These are phyloP conservation scores for Cariama cristata DNA, from an alignment of 2,113 vertebrate species.

Conservation along the genomic window DNA sequence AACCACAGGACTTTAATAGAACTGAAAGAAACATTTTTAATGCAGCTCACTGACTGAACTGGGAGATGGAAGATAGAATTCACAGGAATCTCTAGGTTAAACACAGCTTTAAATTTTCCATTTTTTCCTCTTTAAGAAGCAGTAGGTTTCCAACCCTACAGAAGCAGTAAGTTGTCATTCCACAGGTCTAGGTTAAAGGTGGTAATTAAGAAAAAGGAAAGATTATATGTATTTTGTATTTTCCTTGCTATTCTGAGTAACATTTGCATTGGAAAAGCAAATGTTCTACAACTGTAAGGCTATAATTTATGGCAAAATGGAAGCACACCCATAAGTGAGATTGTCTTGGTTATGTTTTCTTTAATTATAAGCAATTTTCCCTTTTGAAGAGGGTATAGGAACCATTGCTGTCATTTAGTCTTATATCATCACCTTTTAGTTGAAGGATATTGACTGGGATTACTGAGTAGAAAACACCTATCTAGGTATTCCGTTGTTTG, in stretches of 20 bases:
- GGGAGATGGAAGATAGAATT: neutral
- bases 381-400: neutral
- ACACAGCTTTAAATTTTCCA: neutral
- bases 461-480: neutral
- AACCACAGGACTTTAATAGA: neutral
- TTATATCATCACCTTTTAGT: neutral
- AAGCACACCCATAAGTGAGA: neutral
- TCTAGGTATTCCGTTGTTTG: neutral
- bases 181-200: neutral
- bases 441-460: neutral
- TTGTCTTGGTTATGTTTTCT: neutral
- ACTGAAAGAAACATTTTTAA: neutral
- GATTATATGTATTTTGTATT: neutral
- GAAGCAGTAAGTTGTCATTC: neutral
- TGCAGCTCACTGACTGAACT: neutral
- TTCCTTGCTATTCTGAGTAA: neutral
- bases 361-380: neutral
- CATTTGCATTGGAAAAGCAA: neutral
- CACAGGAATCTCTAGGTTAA: neutral
- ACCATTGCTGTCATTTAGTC: neutral
- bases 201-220: neutral
- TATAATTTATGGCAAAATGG: neutral
- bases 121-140: neutral
- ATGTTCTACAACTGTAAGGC: neutral
- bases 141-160: neutral